A percentile compares a stretch with the other conserved stretches of the same genome.
Evolutionary conservation across 2,113 vertebrate species (phyloP).

Genomic region (Rhizomys pruinosus): DNA sequence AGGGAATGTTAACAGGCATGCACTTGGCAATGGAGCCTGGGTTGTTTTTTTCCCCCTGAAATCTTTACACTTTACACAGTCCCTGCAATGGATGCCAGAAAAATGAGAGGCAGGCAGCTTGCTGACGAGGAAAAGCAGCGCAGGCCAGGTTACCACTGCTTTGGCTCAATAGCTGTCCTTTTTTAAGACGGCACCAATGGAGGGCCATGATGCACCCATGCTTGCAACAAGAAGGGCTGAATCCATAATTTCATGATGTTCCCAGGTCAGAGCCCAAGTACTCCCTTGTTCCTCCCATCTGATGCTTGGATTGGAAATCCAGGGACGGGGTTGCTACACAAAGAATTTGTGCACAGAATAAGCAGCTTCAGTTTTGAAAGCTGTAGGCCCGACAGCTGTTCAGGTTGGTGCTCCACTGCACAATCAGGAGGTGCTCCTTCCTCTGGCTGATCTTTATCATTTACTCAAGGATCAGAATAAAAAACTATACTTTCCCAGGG

Average conservation of each 20-base stretch:
- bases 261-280: background rate
- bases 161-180: background rate
- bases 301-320: background rate
- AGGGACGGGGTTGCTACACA: background rate
- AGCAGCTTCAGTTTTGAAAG: background rate
- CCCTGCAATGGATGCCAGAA: background rate
- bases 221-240: rapidly evolving
- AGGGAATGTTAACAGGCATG: rapidly evolving
- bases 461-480: background rate
- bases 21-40: background rate
- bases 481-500: too few species aligned
- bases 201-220: rapidly evolving
- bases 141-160: background rate
- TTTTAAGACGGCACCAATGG: rapidly evolving
- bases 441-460: background rate
- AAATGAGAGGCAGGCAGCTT: background rate
- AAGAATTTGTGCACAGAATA: background rate
- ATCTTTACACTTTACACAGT: background rate
- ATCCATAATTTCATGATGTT: background rate
- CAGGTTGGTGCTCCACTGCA: background rate
- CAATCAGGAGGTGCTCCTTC: background rate
- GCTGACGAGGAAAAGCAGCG: background rate
- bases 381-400: rapidly evolving
- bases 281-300: background rate
- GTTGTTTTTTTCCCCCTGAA: too few species aligned